These are phyloP conservation scores for Prochilodus magdalenae DNA, from an alignment of 2,113 vertebrate genomes.

Conservation along the genomic window DNA sequence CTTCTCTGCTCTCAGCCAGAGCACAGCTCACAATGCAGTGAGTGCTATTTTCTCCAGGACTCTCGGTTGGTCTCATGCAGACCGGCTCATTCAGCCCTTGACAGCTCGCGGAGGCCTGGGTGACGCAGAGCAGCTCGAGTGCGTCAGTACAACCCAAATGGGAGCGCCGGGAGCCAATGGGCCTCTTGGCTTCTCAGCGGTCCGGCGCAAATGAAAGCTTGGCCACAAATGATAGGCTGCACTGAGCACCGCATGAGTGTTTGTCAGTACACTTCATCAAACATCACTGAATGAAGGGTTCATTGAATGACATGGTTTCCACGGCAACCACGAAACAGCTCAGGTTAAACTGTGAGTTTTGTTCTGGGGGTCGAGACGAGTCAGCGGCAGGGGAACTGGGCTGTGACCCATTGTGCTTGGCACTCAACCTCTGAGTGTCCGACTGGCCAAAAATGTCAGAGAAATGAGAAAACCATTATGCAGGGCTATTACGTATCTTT, in stretches of 20 bases:
- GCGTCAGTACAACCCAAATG: constrained; percentile 37
- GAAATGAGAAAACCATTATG: background rate
- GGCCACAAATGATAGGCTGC: constrained; percentile 12
- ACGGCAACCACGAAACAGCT: constrained; percentile 4
- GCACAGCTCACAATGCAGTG: constrained; percentile 2
- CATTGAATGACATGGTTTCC: constrained; percentile 9
- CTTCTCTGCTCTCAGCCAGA: constrained; percentile 27
- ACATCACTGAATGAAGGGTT: constrained; percentile 8
- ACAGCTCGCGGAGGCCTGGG: constrained; percentile 1
- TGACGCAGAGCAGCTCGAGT: constrained; percentile 45
- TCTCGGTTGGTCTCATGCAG: constrained; percentile 12
- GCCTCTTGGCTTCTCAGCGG: constrained; percentile 19
- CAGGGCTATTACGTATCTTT: background rate
- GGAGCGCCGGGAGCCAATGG: constrained; percentile 15
- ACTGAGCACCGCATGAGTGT: background rate
- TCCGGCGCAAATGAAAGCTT: constrained; percentile 17
- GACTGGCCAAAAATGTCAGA: background rate
- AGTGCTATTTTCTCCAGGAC: constrained; percentile 8
- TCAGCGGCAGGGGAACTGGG: background rate
- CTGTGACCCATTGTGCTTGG: background rate
- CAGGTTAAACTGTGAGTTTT: background rate
- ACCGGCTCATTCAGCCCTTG: constrained; percentile 32
- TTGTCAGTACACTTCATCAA: constrained; percentile 28
- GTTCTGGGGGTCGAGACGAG: background rate
- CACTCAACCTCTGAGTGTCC: background rate